A percentile compares a stretch with the other conserved stretches of the same genome.
These are phyloP conservation scores for Muntiacus muntjak DNA, from an alignment of 2,113 vertebrate species.

Conservation along the genomic window DNA sequence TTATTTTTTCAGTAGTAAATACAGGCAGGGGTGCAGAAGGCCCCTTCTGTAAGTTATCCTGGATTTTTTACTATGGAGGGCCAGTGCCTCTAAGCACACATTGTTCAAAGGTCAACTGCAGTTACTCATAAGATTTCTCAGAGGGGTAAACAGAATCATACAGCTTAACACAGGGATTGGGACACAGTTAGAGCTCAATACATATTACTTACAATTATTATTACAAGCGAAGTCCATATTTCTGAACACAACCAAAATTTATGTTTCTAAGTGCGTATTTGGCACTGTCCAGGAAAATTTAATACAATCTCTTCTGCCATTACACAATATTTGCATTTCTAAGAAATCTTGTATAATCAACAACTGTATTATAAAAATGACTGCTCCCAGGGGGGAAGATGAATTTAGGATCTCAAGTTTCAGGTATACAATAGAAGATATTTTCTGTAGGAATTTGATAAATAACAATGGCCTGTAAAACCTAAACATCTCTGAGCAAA, in stretches of 20 bases:
- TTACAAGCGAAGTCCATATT: not conserved
- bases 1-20: not conserved
- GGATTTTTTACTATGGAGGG: not conserved
- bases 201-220: not conserved
- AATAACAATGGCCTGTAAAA: conserved; percentile 11
- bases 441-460: conserved; percentile 56
- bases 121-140: not conserved
- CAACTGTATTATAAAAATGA: conserved; percentile 41
- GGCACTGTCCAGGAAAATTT: not conserved
- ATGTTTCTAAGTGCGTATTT: conserved; percentile 17
- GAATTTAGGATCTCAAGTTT: not conserved
- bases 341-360: conserved; percentile 47
- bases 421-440: conserved; percentile 11
- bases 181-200: not conserved
- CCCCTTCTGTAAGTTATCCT: not conserved
- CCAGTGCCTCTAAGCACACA: not conserved
- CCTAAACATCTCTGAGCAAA: not conserved
- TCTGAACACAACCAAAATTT: not conserved
- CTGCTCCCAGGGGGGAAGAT: not conserved
- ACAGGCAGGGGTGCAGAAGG: not conserved
- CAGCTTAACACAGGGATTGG: not conserved
- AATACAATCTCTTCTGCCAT: conserved; percentile 23
- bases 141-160: not conserved
- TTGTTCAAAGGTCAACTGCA: not conserved
- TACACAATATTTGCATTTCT: conserved; percentile 46